Evolutionary conservation across 2,797 vertebrate genomes (phyloP).

Genomic region (Phataginus tricuspis): DNA sequence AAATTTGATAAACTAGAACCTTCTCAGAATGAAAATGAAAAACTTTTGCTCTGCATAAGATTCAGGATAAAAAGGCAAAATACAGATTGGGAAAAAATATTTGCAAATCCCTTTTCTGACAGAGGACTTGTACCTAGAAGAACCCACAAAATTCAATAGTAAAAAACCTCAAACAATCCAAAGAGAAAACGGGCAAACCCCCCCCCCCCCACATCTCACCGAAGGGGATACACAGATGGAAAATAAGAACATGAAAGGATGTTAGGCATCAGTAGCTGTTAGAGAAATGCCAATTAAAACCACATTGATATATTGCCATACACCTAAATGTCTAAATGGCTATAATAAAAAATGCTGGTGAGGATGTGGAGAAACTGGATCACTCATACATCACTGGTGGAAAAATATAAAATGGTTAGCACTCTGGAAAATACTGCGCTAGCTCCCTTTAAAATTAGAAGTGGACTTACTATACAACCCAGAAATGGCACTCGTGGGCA

Average conservation of each 20-base stretch:
- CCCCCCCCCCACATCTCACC: not conserved
- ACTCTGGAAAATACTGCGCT: not conserved
- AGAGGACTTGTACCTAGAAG: not conserved
- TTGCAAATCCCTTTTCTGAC: not conserved
- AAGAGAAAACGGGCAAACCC: not conserved
- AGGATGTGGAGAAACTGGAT: not conserved
- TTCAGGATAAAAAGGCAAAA: not conserved
- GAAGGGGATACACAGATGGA: not conserved
- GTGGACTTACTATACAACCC: not conserved
- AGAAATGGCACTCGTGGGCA: not conserved
- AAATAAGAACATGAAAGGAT: not conserved
- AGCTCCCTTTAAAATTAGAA: not conserved
- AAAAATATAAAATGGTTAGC: not conserved
- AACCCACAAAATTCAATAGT: not conserved
- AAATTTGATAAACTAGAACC: not conserved
- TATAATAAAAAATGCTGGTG: not conserved
- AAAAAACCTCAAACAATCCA: not conserved
- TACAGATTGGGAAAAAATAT: not conserved
- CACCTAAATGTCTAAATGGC: not conserved
- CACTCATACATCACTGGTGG: not conserved
- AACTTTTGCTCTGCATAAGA: not conserved
- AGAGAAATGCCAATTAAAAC: not conserved
- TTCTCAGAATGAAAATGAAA: not conserved
- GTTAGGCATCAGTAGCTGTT: not conserved
- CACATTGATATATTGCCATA: too few relatives aligned